Evolutionary conservation across 2,888 invertebrate genomes (phyloP), one percentile per base, ranked within the genome.

Genomic region (Nycteola revayana): DNA sequence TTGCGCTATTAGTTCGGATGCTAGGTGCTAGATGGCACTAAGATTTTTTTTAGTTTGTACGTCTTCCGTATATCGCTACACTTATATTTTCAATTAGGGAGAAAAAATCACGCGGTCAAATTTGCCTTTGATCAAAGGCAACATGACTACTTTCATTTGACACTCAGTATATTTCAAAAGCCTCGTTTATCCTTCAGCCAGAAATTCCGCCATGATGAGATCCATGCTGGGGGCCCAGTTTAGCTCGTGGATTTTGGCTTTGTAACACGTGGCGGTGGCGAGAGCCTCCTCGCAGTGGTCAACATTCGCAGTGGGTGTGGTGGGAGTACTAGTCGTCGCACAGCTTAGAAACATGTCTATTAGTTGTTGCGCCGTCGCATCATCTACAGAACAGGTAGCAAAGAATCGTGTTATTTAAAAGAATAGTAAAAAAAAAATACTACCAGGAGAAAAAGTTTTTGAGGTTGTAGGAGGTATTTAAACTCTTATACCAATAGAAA

Each of bases 221-320:
- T 78, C 75, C 54, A 69, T 45, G 33, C 42, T 44, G 0, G 80
- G 80, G 1, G 75, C 73, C 77, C 79, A 77, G 42, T 76, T 58
- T 5, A 76, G 60, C 37, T 78, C 71, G 42, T 79, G 76, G 14
- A 79, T 68, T 43, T 71, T 73, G 0, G 34, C 45, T 37, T 77
- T 76, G 63, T 80, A 81, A 52, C 81, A 81, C 28, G 57, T 69
- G 31, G 66, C 65, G 7, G 75, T 42, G 24, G 56, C 52, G 6
- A 80, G 47, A 0, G 66, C 51, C 29, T 47, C 49, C 32, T 58
- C 8, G 47, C 80, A 81, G 0, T 55, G 46, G 18, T 42, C 30
- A 9, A 72, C 30, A 9, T 72, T 72, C 0, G 36, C 32, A 1
- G 42, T 38, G 1, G n/a, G n/a, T n/a, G n/a, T n/a, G n/a, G n/a